These are phyloP conservation scores for Salvelinus alpinus DNA, from an alignment of 2,113 vertebrate species.

Conservation along the genomic window DNA sequence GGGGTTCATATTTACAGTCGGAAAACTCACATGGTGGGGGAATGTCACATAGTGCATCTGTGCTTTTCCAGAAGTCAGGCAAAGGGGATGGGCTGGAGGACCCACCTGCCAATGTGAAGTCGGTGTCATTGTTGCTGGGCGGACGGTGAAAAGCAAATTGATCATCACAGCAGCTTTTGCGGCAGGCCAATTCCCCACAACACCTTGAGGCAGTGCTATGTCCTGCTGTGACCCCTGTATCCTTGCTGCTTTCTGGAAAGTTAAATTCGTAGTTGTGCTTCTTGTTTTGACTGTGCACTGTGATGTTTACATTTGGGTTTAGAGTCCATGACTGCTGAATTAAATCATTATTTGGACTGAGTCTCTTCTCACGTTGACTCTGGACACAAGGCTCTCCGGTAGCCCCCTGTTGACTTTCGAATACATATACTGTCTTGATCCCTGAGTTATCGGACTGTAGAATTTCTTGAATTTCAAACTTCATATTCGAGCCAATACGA, in stretches of 20 bases:
- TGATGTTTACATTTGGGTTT: constrained; percentile 11
- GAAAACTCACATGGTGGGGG: constrained; percentile 73
- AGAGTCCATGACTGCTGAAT: constrained; percentile 17
- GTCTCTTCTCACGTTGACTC: constrained; percentile 22
- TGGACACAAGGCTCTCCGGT: constrained; percentile 35
- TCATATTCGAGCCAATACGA: constrained; percentile 58
- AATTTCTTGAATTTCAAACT: constrained; percentile 75
- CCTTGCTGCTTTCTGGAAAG: constrained; percentile 40
- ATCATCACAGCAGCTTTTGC: constrained; percentile 47
- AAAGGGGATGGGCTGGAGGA: constrained; percentile 38
- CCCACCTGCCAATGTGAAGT: constrained; percentile 50
- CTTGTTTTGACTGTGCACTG: not conserved
- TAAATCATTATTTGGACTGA: constrained; percentile 36
- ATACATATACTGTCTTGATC: constrained; percentile 49
- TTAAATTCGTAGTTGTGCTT: constrained; percentile 60
- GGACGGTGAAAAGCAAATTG: constrained; percentile 22
- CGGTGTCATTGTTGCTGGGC: constrained; percentile 42
- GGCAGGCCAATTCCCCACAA: constrained; percentile 59
- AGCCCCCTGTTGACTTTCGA: constrained; percentile 51
- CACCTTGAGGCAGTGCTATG: constrained; percentile 53
- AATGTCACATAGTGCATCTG: constrained; percentile 46
- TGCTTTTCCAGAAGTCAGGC: constrained; percentile 48
- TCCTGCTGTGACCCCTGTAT: constrained; percentile 51
- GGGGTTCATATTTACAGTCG: constrained; percentile 46
- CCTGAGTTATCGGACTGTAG: constrained; percentile 34